Evolutionary conservation across 2,113 vertebrate species (phyloP).

Genomic region (Trichomycterus rosablanca): DNA sequence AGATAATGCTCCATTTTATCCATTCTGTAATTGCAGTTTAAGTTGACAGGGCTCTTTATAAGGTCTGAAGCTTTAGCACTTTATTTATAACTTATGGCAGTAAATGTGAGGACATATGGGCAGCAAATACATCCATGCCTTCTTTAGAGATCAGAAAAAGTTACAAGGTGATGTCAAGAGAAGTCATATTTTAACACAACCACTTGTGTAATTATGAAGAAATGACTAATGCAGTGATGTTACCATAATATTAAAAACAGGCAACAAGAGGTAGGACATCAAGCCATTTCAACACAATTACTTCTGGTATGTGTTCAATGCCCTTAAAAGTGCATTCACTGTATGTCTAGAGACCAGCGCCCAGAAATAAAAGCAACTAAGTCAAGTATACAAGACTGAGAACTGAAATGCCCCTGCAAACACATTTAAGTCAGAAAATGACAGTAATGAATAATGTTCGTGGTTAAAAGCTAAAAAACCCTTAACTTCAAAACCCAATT

Average conservation of each 20-base stretch:
- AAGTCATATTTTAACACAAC: conserved; percentile 25
- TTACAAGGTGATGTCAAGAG: conserved; percentile 33
- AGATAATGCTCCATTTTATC: conserved; percentile 10
- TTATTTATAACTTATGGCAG: conserved; percentile 48
- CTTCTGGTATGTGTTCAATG: conserved; percentile 43
- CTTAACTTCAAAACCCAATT: conserved; percentile 39
- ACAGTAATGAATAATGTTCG: conserved; percentile 49
- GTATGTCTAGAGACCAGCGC: conserved; percentile 67
- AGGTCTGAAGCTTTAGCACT: conserved; percentile 27
- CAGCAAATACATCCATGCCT: neutral
- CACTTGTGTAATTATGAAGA: conserved; percentile 66
- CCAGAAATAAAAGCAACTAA: conserved; percentile 66
- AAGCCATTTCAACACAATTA: conserved; percentile 73
- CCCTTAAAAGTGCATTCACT: conserved; percentile 70
- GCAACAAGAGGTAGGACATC: conserved; percentile 78
- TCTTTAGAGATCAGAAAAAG: conserved; percentile 1
- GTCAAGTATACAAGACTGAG: conserved; percentile 68
- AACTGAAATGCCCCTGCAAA: conserved; percentile 67
- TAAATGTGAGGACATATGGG: conserved; percentile 27
- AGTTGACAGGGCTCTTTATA: neutral
- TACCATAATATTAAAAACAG: conserved; percentile 72
- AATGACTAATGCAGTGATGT: conserved; percentile 73
- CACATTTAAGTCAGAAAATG: conserved; percentile 59
- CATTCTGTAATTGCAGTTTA: conserved; percentile 17
- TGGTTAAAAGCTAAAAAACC: conserved; percentile 40